Percentiles rank a stretch among this genome's conserved stretches.
Conservation (phyloP, 2,797 vertebrate genomes). For the Octomys mimax region DNA sequence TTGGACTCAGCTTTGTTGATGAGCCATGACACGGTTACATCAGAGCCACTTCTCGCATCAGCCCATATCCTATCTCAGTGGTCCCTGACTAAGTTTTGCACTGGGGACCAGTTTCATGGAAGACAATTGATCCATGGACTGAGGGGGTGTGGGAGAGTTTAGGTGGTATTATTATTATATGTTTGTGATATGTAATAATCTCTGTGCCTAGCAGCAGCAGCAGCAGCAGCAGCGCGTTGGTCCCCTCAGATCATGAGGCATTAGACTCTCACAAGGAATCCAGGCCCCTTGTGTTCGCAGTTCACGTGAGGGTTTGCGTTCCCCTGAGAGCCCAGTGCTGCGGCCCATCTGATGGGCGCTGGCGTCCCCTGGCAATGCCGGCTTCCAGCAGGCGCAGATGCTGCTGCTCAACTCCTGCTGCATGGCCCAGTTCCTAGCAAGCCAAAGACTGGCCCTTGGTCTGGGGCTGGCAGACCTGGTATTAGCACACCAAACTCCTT, state of each 20-base stretch:
- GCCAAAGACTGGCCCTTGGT: background rate
- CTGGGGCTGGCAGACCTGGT: background rate
- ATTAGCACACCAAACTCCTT: background rate
- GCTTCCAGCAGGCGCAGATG: background rate
- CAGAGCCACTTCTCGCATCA: background rate
- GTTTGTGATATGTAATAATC: background rate
- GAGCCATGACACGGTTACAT: background rate
- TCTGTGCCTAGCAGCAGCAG: too few species aligned
- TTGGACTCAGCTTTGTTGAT: slow-evolving; percentile 6
- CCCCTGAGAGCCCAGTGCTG: background rate
- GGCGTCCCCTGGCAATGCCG: background rate
- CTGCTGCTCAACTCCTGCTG: background rate
- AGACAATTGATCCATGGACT: background rate
- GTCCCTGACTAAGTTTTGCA: background rate
- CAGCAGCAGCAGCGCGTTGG: background rate
- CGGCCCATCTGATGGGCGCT: accelerated
- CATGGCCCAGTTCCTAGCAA: background rate
- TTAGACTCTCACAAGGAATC: background rate
- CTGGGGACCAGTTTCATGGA: background rate
- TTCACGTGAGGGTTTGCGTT: background rate
- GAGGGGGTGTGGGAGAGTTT: background rate
- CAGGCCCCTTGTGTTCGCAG: background rate
- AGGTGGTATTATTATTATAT: background rate
- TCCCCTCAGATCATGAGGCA: background rate
- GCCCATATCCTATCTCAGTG: background rate